Base-by-base conservation (phyloP, 1,140 invertebrate species). In the Prorops nasuta region DNA sequence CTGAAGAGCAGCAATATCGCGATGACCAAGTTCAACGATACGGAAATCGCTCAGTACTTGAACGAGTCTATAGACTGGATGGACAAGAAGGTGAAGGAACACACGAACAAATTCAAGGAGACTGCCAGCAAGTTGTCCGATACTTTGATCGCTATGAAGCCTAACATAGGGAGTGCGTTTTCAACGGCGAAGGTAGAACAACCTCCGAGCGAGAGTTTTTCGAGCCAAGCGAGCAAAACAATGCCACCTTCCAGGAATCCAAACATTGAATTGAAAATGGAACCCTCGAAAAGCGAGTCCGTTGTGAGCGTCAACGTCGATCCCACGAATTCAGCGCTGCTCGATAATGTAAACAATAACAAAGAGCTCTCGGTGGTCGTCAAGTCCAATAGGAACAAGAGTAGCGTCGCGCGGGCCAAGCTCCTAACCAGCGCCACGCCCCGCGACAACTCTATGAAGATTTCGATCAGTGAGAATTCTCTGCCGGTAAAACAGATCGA, bases 401-500 rank as follows among this genome's bases (percentile, higher is more conserved):
- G 0, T 3, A 2, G 1, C 24, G 15, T 9, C 21, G 7, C 4
- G 0, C 36, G 28, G 3, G 3, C 15, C 3, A 9, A 32, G 7
- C 8, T 10, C 9, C 1, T 35, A 41, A 35, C 51, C 22, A 17
- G 53, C 31, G 15, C 10, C 28, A 28, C 35, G 32, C 20, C 24
- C 15, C 21, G 18, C 14, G 0, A 49, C 16, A 49, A 45, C 3
- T 44, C 57, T 21, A 55, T 66, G 59, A 44, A 43, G 16, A 60
- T 66, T 19, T 64, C 56, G 7, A 59, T 66, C 9, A 58, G 55
- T 16, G 64, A 66, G 34, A 36, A 44, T 35, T 49, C 53, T 1
- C 35, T 48, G 0, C 52, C 63, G 0, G 31, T 64, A 14, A 61
- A 56, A 35, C 58, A 64, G 18, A 52, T 66, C 39, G 63, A 67